Base-by-base conservation (phyloP, 2,888 invertebrate species). In the Scaptomyza caliginosa region DNA sequence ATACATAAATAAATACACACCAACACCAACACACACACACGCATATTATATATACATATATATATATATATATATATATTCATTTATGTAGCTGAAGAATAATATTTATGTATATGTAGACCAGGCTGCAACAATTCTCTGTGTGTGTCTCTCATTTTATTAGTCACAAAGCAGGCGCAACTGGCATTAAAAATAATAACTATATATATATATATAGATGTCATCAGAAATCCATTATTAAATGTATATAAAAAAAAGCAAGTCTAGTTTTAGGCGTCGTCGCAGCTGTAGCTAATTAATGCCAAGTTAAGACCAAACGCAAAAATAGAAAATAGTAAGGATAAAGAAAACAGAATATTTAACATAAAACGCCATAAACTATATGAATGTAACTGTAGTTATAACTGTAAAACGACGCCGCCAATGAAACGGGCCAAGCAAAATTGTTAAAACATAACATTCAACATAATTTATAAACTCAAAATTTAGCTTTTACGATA, bases 301-400 rank as follows among this genome's bases (percentile, higher is more conserved):
- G 73, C 72, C 74, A 75, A 76, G 72, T 62, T 60, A 52, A 72
- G 74, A 74, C 74, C 75, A 75, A 74, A 68, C 56, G 26, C 45
- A 55, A 21, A 49, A 30, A 56, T 19, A 54, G 30, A 63, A 7
- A 28, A 10, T 28, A 26, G 51, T 21, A 42, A n/a, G 48, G 51
- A 32, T 11, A 36, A 23, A 13, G 23, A 57, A 17, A 43, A 40
- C 13, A 32, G 51, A 34, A 17, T 56, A 77, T 56, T 62, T 63
- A 79, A 54, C 23, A 34, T 26, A 40, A 52, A 42, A 24, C 72
- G 72, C 72, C 68, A 70, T 70, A 69, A 64, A 70, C 28, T 64
- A 24, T 50, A 34, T 60, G 50, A 36, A 32, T 59, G 36, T 62
- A 67, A 67, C 28, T 50, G 39, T 67, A 67, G 49, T 39, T 54